A percentile compares a stretch with the other conserved stretches of the same genome.
Conservation (phyloP, 2,888 invertebrate species). For the Furcula furcula region DNA sequence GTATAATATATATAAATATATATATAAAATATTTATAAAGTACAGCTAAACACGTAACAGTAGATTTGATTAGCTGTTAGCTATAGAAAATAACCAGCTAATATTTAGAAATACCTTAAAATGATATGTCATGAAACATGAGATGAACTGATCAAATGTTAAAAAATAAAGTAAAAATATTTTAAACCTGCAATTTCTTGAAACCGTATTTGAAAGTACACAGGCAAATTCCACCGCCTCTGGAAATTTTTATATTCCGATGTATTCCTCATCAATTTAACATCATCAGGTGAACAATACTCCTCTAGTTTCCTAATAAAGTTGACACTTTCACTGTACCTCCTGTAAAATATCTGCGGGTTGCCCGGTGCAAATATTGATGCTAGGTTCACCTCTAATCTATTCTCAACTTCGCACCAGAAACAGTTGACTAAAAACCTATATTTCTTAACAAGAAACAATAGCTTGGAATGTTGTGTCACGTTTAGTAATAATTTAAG, state of each 20-base stretch:
- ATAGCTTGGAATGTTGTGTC: slow-evolving; percentile 75
- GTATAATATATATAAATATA: too few species aligned
- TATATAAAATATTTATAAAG: too few species aligned
- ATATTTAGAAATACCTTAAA: too few species aligned
- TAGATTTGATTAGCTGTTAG: too few species aligned
- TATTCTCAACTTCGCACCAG: slow-evolving; percentile 92
- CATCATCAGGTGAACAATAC: slow-evolving; percentile 81
- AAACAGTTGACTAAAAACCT: slow-evolving; percentile 89
- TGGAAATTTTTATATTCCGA: slow-evolving; percentile 89
- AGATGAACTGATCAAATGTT: too few species aligned
- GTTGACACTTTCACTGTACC: slow-evolving; percentile 89
- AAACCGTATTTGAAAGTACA: slow-evolving; percentile 98
- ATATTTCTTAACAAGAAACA: slow-evolving; percentile 64
- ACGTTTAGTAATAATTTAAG: slow-evolving; percentile 80
- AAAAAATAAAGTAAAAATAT: neutral
- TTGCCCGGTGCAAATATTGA: slow-evolving; percentile 96
- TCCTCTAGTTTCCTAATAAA: slow-evolving; percentile 88
- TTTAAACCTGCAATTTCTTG: slow-evolving; percentile 92
- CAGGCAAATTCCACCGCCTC: slow-evolving; percentile 95
- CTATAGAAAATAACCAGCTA: too few species aligned
- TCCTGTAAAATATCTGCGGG: slow-evolving; percentile 92
- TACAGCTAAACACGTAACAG: too few species aligned
- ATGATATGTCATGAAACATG: too few species aligned
- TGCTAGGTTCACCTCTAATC: slow-evolving; percentile 89
- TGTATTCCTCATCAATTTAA: slow-evolving; percentile 83